Evolutionary conservation across 2,797 vertebrate genomes (phyloP), one percentile per base, ranked within the genome.

Genomic region (Naso thynnoides): DNA sequence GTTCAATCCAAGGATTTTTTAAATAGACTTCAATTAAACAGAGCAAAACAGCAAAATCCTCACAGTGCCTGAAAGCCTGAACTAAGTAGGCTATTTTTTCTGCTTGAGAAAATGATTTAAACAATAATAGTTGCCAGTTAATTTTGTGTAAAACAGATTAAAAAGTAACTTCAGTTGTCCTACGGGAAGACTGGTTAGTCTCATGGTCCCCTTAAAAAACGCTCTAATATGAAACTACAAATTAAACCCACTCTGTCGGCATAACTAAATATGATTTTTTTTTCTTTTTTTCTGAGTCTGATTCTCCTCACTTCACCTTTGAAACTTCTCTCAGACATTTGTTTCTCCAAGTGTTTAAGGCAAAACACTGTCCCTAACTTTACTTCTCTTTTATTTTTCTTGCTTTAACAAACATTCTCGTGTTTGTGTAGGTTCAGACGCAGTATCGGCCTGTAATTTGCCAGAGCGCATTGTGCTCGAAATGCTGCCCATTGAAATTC

Each of bases 181-280:
- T 33, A 4, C 8, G 8, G n/a, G 33, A 62, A 24, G 39, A 15
- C 39, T n/a, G 13, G 38, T 27, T 24, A 18, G 52, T 57, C 13
- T 49, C 26, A 7, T 11, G 53, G 63, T 55, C 36, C 23, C 41
- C 48, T 66, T 16, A 54, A 41, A 41, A 42, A 60, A 55, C 0
- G 41, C 9, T 63, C 58, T 21, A 21, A 21, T 26, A n/a, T 45
- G 54, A 49, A 15, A 21, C 4, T n/a, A 23, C 44, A 24, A 42
- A 33, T 62, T 66, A 29, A 42, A 50, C 31, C 23, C 29, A 41
- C 53, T 56, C 42, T 26, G 27, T 62, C n/a, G 18, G 47, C 64
- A 61, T 33, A 65, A 64, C 54, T 57, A 75, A 61, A 80, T 49
- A 47, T 8, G 31, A n/a, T 14, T 14, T 16, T n/a, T n/a, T n/a